phyloP scores from a whole-genome alignment of 2,888 invertebrate genomes.

The Thelaira solivaga region DNA sequence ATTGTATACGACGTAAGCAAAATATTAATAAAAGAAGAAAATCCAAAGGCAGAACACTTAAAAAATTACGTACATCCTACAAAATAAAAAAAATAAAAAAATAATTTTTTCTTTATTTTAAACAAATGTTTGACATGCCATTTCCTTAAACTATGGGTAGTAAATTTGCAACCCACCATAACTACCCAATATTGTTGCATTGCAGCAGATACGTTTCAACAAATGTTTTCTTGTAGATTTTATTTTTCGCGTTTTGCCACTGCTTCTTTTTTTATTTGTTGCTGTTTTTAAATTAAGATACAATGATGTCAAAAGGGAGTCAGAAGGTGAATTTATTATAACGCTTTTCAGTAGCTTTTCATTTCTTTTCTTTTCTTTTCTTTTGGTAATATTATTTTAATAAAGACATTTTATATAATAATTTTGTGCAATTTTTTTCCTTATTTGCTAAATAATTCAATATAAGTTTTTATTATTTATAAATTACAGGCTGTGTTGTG shows the following conservation, averaged over 20 bases:
- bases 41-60: conserved; percentile 51
- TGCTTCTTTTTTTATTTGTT: neutral
- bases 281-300: conserved; percentile 21
- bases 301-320: conserved; percentile 47
- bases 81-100: conserved; percentile 28
- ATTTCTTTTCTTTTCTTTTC: neutral
- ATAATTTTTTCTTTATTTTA: conserved; percentile 3
- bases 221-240: neutral
- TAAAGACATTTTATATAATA: conserved; percentile 32
- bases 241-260: no score
- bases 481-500: no score
- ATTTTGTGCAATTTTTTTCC: neutral
- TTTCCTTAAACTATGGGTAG: conserved; percentile 54
- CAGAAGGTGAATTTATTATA: conserved; percentile 52
- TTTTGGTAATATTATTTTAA: conserved; percentile 7
- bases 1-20: neutral
- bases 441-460: neutral
- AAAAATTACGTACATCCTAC: conserved; percentile 50
- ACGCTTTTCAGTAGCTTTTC: conserved; percentile 47
- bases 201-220: neutral
- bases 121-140: conserved; percentile 46
- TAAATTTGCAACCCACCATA: conserved; percentile 52
- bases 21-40: conserved; percentile 5
- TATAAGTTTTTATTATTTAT: neutral
- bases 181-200: conserved; percentile 10